phyloP scores from a whole-genome alignment of 2,113 vertebrate species.

The Pycnonotus jocosus region DNA sequence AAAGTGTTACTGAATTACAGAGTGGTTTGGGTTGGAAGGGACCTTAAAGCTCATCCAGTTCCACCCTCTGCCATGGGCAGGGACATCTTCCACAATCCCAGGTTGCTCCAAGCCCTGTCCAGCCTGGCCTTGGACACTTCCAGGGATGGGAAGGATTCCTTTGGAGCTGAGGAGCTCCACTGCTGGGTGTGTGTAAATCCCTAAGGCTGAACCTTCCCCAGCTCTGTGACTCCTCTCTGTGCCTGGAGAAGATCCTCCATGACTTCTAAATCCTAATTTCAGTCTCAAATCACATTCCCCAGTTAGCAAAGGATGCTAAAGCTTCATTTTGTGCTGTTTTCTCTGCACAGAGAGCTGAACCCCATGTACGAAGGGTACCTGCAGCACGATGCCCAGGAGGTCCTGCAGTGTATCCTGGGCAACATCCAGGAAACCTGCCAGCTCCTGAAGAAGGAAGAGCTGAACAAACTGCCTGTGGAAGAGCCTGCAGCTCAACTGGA shows the following conservation, averaged over 20 bases:
- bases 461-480: conserved; percentile 58
- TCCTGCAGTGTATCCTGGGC: conserved; percentile 93
- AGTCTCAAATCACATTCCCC: not conserved
- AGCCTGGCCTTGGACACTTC: not conserved
- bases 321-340: not conserved
- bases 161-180: not conserved
- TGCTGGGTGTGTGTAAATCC: not conserved
- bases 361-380: conserved; percentile 98
- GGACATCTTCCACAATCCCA: not conserved
- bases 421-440: conserved; percentile 94
- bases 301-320: not conserved
- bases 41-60: not conserved
- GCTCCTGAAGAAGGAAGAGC: conserved; percentile 84
- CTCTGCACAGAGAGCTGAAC: conserved; percentile 85
- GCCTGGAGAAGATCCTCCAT: not conserved
- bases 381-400: conserved; percentile 97
- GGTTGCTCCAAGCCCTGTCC: not conserved
- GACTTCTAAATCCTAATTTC: not conserved
- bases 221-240: not conserved
- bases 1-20: not conserved
- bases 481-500: conserved; percentile 22
- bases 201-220: accelerated
- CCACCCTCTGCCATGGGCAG: not conserved
- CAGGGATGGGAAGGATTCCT: not conserved
- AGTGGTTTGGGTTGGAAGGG: not conserved